These are phyloP conservation scores for Gisinianus flammeolus DNA, from an alignment of 2,888 invertebrate genomes.

Conservation along the genomic window DNA sequence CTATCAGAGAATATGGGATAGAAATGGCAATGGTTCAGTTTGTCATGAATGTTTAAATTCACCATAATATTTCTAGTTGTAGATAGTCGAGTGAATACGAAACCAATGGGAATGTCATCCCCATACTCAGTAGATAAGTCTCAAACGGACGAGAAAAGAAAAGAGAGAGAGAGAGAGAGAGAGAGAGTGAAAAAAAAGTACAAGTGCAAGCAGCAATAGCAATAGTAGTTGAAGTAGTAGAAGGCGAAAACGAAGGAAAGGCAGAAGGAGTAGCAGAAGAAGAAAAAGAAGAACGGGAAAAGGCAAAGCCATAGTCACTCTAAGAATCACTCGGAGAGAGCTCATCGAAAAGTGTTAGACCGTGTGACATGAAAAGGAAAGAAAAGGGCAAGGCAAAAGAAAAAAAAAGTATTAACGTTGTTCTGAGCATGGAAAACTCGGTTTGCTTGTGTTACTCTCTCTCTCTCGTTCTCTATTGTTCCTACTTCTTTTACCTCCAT, in stretches of 20 bases:
- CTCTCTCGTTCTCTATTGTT: not conserved
- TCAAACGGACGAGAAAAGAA: not conserved
- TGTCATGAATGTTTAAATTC: not conserved
- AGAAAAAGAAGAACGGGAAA: not conserved
- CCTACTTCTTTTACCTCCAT: not conserved
- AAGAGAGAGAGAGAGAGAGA: constrained; percentile 26
- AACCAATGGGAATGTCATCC: not conserved
- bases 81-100: not conserved
- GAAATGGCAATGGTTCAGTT: not conserved
- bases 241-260: not conserved
- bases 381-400: not conserved
- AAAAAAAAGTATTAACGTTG: not conserved
- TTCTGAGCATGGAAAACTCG: not conserved
- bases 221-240: not conserved
- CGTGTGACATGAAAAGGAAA: constrained; percentile 13
- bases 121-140: too few relatives aligned
- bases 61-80: not conserved
- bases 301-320: not conserved
- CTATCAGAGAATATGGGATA: not conserved
- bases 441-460: not conserved
- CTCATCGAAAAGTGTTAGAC: not conserved
- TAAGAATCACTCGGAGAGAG: not conserved
- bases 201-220: not conserved
- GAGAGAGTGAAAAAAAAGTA: constrained; percentile 7
- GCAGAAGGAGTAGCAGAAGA: not conserved